Evolutionary conservation across 2,888 invertebrate species (phyloP).

Genomic region (Mycogona germanica): DNA sequence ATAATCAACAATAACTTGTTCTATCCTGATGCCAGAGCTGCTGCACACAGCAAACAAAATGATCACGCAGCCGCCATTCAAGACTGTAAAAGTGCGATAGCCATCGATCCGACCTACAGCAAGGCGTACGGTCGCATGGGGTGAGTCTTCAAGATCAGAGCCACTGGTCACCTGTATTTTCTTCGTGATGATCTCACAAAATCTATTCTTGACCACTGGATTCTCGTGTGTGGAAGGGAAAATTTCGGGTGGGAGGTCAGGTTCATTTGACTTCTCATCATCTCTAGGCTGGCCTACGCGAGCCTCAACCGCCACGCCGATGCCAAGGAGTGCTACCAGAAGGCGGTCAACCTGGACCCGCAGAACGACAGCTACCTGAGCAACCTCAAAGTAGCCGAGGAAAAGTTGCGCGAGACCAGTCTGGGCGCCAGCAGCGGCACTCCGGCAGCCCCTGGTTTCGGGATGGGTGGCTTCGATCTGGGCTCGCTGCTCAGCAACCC

Average conservation of each 20-base stretch:
- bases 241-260: background rate
- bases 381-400: slow-evolving; percentile 72
- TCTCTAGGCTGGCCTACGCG: slow-evolving; percentile 57
- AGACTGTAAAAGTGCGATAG: slow-evolving; percentile 81
- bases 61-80: slow-evolving; percentile 70
- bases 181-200: too few species aligned
- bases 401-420: slow-evolving; percentile 39
- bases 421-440: slow-evolving; percentile 12
- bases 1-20: background rate
- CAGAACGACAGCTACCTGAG: slow-evolving; percentile 79
- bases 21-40: slow-evolving; percentile 49
- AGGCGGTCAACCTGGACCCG: slow-evolving; percentile 82
- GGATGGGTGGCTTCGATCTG: slow-evolving; percentile 37
- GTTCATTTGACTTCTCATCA: background rate
- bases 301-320: slow-evolving; percentile 68
- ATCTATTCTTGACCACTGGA: too few species aligned
- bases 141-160: slow-evolving; percentile 30
- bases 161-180: background rate
- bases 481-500: slow-evolving; percentile 64
- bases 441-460: slow-evolving; percentile 1
- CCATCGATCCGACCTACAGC: slow-evolving; percentile 79
- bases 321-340: slow-evolving; percentile 73
- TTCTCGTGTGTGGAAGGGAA: too few species aligned
- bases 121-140: slow-evolving; percentile 92
- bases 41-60: slow-evolving; percentile 80